These are phyloP conservation scores for Schizothorax lantsangensis DNA, from an alignment of 2,797 vertebrate species.

Conservation along the genomic window DNA sequence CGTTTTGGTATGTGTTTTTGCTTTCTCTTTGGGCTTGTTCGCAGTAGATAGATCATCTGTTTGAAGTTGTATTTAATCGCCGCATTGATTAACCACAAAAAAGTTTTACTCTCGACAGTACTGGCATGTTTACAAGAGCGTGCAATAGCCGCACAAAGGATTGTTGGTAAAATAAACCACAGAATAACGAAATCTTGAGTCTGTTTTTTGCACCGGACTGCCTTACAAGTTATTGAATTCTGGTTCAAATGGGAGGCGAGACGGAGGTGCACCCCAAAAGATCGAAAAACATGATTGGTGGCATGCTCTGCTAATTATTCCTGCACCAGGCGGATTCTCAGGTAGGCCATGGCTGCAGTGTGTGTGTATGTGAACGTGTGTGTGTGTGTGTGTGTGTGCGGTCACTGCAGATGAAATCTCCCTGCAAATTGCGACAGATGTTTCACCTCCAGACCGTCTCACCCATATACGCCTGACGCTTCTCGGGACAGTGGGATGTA, in stretches of 20 bases:
- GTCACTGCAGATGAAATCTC: slow-evolving; percentile 56
- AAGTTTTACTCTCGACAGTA: neutral
- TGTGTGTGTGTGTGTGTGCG: slow-evolving; percentile 53
- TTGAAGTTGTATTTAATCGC: slow-evolving; percentile 4
- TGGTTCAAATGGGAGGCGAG: neutral
- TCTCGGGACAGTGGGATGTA: slow-evolving; percentile 69
- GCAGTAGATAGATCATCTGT: neutral
- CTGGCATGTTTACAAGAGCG: neutral
- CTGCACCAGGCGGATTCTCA: neutral
- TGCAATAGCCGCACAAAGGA: neutral
- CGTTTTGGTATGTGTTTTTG: slow-evolving; percentile 44
- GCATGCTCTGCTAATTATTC: neutral
- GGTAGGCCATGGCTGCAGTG: slow-evolving; percentile 58
- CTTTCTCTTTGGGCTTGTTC: slow-evolving; percentile 16
- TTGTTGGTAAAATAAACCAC: neutral
- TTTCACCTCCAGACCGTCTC: slow-evolving; percentile 69
- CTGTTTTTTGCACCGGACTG: slow-evolving; percentile 1
- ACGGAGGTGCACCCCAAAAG: neutral
- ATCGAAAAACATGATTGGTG: slow-evolving; percentile 9
- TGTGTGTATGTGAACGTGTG: slow-evolving; percentile 28
- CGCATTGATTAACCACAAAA: slow-evolving; percentile 2
- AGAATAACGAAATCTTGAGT: neutral
- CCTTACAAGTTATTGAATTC: neutral
- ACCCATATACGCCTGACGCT: slow-evolving; percentile 81
- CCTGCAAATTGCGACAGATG: slow-evolving; percentile 60